A percentile compares a stretch with the other conserved stretches of the same genome.
Evolutionary conservation across 2,888 invertebrate species (phyloP).

Genomic region (Aphodius granarius): DNA sequence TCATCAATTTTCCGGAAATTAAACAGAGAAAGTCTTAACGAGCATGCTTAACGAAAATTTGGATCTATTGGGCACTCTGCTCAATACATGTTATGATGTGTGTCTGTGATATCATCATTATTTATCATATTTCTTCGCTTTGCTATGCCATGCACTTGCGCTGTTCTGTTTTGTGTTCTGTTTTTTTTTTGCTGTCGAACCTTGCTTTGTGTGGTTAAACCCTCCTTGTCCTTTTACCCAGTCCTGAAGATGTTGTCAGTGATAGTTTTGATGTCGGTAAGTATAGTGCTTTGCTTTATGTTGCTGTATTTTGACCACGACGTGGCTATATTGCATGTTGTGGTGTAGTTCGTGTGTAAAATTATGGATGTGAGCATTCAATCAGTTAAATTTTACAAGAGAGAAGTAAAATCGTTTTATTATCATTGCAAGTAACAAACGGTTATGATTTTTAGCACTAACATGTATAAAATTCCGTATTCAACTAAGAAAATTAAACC

Average conservation of each 20-base stretch:
- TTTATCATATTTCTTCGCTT: conserved; percentile 39
- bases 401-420: not conserved
- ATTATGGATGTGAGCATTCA: not conserved
- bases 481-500: too few relatives aligned
- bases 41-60: conserved; percentile 40
- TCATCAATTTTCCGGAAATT: not conserved
- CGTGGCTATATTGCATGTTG: not conserved
- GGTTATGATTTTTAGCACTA: too few relatives aligned
- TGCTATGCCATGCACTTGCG: conserved; percentile 30
- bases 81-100: conserved; percentile 36
- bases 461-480: too few relatives aligned
- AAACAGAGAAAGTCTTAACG: not conserved
- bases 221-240: conserved; percentile 22
- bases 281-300: conserved; percentile 16
- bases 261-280: conserved; percentile 17
- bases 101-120: conserved; percentile 30
- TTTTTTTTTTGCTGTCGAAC: conserved; percentile 52
- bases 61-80: conserved; percentile 53
- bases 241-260: not conserved
- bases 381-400: not conserved
- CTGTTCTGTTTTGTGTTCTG: conserved; percentile 42
- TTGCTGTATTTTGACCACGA: not conserved
- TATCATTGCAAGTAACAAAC: not conserved
- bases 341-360: not conserved
- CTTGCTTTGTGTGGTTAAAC: conserved; percentile 53